These are phyloP conservation scores for Chloebia gouldiae DNA, from an alignment of 2,113 vertebrate genomes.

Conservation along the genomic window DNA sequence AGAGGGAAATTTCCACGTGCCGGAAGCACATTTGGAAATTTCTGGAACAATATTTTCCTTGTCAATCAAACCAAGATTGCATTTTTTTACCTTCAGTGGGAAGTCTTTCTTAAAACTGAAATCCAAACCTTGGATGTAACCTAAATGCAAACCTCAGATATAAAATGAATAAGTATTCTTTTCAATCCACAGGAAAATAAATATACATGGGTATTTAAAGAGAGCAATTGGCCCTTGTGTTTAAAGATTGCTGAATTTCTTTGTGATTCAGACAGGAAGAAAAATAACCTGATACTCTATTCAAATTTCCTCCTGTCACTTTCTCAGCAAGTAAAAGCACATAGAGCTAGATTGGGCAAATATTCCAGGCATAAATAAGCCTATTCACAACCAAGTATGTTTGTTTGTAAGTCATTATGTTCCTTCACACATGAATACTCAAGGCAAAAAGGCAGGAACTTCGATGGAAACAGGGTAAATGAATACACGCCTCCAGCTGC, in stretches of 20 bases:
- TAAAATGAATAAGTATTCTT: neutral
- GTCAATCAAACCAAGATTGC: neutral
- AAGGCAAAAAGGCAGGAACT: neutral
- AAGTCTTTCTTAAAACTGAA: neutral
- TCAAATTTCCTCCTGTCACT: neutral
- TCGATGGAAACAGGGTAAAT: neutral
- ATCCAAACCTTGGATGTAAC: neutral
- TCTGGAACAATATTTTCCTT: neutral
- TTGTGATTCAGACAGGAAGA: neutral
- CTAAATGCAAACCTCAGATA: neutral
- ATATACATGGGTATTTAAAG: neutral
- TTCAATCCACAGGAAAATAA: neutral
- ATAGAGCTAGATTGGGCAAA: neutral
- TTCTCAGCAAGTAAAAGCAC: neutral
- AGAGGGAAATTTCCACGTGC: neutral
- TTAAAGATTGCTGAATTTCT: neutral
- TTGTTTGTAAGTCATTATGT: neutral
- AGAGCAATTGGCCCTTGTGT: neutral
- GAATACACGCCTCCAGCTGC: neutral
- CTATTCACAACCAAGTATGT: neutral
- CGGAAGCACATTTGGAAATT: neutral
- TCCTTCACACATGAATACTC: neutral
- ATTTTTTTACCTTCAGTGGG: neutral
- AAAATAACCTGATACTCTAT: neutral
- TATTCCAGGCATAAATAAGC: neutral